Conservation (phyloP, 2,797 vertebrate genomes). For the Phaenicophaeus curvirostris region DNA sequence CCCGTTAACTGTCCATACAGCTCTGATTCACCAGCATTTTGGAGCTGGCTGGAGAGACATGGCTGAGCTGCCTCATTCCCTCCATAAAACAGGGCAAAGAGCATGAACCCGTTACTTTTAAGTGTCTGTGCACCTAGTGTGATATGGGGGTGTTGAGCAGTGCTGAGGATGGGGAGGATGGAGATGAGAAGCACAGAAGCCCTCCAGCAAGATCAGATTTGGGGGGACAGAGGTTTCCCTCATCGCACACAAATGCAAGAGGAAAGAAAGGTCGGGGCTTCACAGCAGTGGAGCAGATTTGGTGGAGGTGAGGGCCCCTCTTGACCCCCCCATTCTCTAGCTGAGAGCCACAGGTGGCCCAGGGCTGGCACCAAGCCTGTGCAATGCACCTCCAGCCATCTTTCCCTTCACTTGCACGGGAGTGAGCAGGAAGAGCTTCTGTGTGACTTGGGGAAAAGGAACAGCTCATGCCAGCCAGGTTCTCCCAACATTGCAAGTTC, state of each 20-base stretch:
- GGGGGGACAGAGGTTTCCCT: not conserved
- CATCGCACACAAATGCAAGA: not conserved
- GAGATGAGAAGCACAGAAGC: not conserved
- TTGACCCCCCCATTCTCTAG: not conserved
- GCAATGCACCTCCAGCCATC: not conserved
- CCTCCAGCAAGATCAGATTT: not conserved
- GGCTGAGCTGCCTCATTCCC: not conserved
- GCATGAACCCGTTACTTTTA: not conserved
- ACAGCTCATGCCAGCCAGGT: not conserved
- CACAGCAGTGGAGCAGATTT: not conserved
- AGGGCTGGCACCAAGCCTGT: not conserved
- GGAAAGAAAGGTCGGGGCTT: not conserved
- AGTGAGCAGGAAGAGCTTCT: fast-evolving
- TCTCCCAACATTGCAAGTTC: not conserved
- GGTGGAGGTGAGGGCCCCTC: fast-evolving
- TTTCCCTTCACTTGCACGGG: not conserved
- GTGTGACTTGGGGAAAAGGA: not conserved
- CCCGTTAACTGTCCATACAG: fast-evolving
- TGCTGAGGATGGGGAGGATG: not conserved
- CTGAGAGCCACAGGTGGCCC: not conserved
- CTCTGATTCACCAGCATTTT: not conserved
- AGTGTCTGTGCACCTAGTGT: not conserved
- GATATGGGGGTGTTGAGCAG: not conserved
- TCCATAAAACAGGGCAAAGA: not conserved
- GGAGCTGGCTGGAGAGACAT: not conserved